phyloP scores from a whole-genome alignment of 2,888 invertebrate genomes.

The Lasioglossum pauxillum region DNA sequence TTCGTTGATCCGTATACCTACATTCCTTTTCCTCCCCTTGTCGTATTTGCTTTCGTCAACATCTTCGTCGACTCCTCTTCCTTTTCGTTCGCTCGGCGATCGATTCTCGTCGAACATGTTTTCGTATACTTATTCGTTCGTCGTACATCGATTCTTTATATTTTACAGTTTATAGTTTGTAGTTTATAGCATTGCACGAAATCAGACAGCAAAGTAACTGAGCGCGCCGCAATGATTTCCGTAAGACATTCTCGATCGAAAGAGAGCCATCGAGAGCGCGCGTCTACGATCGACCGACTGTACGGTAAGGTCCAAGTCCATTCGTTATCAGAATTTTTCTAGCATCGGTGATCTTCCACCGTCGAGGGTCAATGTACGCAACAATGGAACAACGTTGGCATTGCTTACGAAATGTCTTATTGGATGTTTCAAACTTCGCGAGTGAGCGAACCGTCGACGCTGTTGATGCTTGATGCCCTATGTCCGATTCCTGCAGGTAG shows the following conservation, averaged over 20 bases:
- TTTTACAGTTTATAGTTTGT: neutral
- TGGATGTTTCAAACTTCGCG: neutral
- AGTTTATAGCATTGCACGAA: neutral
- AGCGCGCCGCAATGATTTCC: neutral
- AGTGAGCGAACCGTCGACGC: too few relatives aligned
- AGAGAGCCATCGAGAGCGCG: neutral
- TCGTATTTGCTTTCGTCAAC: neutral
- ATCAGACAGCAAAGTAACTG: neutral
- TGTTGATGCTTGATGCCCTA: too few relatives aligned
- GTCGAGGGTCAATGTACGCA: constrained; percentile 64
- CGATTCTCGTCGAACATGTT: neutral
- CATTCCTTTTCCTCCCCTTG: constrained; percentile 6
- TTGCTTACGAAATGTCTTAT: neutral
- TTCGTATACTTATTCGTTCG: neutral
- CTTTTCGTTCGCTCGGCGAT: neutral
- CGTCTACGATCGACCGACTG: neutral
- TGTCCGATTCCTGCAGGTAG: neutral
- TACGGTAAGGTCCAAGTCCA: constrained; percentile 66
- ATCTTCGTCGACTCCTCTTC: neutral
- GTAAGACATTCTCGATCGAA: neutral
- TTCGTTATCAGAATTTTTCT: constrained; percentile 63
- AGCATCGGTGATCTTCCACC: constrained; percentile 48
- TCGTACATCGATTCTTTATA: neutral
- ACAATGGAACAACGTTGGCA: constrained; percentile 51
- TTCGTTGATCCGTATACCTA: neutral